phyloP scores from a whole-genome alignment of 2,888 invertebrate species.

The Mythimna pallens region DNA sequence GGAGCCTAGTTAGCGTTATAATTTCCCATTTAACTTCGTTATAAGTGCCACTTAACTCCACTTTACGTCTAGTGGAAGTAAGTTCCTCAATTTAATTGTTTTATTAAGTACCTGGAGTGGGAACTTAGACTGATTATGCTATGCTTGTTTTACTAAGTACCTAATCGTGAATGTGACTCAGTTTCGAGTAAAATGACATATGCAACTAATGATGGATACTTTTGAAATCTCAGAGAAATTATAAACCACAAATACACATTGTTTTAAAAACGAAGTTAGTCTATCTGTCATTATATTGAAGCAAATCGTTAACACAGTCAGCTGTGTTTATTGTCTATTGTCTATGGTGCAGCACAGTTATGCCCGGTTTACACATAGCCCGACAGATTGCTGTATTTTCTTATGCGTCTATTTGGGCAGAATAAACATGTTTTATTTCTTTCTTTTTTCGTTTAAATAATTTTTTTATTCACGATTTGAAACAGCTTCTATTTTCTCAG shows the following conservation, averaged over 20 bases:
- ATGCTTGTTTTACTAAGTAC: too few species aligned
- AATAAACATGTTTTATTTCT: too few species aligned
- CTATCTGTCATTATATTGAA: neutral
- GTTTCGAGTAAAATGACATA: neutral
- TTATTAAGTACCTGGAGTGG: neutral
- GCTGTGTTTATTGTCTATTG: too few species aligned
- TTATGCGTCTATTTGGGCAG: too few species aligned
- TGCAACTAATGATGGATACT: too few species aligned
- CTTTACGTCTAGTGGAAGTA: neutral
- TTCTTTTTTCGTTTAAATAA: too few species aligned
- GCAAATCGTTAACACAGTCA: neutral
- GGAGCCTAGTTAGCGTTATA: neutral
- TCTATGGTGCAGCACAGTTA: too few species aligned
- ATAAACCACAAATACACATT: neutral
- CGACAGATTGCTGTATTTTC: too few species aligned
- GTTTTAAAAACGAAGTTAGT: neutral
- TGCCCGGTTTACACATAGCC: too few species aligned
- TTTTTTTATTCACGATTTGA: neutral
- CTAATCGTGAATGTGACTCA: neutral
- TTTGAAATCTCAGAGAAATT: neutral
- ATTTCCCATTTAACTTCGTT: neutral
- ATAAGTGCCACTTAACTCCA: slow-evolving; percentile 11
- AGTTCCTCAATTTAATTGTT: neutral
- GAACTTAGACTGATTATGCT: too few species aligned
- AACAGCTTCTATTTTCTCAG: neutral